A percentile compares a stretch with the other conserved stretches of the same genome.
These are phyloP conservation scores for Coregonus ussuriensis DNA, from an alignment of 2,797 vertebrate genomes.

Conservation along the genomic window DNA sequence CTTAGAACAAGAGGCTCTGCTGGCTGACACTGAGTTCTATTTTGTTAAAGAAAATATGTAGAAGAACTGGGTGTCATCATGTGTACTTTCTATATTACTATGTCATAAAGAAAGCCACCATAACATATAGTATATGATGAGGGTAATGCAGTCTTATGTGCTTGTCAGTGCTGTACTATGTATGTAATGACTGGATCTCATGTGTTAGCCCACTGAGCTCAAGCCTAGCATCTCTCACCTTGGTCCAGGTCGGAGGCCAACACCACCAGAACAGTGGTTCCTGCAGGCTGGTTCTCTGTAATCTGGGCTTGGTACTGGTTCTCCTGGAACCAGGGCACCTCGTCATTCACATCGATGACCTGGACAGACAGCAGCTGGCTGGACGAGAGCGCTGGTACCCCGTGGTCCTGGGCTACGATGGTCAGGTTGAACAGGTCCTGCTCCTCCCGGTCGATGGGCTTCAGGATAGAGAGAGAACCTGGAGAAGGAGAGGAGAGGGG, in stretches of 20 bases:
- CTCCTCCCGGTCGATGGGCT: conserved; percentile 89
- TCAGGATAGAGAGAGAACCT: conserved; percentile 84
- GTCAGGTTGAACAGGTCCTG: conserved; percentile 86
- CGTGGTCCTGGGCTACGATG: conserved; percentile 86
- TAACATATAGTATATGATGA: too few relatives aligned
- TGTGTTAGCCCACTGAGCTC: too few relatives aligned
- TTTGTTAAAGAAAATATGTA: neutral
- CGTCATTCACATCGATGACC: conserved; percentile 93
- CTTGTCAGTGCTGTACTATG: too few relatives aligned
- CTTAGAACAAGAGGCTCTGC: conserved; percentile 25
- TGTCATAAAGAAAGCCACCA: too few relatives aligned
- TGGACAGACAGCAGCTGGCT: conserved; percentile 88
- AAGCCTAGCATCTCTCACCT: conserved; percentile 68
- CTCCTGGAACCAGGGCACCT: conserved; percentile 84
- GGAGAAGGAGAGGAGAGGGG: neutral
- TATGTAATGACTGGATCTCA: too few relatives aligned
- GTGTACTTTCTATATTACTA: too few relatives aligned
- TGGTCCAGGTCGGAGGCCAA: conserved; percentile 86
- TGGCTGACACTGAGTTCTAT: neutral
- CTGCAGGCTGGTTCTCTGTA: conserved; percentile 86
- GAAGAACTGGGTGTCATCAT: too few relatives aligned
- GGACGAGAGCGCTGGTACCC: conserved; percentile 83
- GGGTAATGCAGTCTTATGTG: too few relatives aligned
- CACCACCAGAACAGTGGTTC: conserved; percentile 84
- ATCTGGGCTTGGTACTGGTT: conserved; percentile 81